Base-by-base conservation (phyloP, 2,113 vertebrate species). In the Macrotus californicus region DNA sequence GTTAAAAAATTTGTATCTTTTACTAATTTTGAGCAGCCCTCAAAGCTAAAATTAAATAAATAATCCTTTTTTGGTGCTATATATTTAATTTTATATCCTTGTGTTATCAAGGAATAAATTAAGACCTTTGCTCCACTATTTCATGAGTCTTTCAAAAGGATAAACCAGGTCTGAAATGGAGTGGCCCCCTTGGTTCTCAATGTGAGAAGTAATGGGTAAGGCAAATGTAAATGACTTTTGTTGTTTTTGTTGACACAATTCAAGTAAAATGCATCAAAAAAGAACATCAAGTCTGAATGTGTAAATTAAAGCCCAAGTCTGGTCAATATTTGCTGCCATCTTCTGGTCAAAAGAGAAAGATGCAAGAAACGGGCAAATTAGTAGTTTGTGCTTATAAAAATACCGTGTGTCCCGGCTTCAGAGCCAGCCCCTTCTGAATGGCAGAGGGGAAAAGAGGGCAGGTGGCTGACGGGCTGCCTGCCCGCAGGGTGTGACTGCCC, bases 261-360 rank as follows among this genome's bases (percentile, higher is more conserved):
- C 91, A 98, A 98, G 98, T 91, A 94, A 98, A 97, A 89, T 83
- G 39, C 70, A 91, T 96, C 86, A 94, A 89, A 97, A 97, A 98
- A 98, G 76, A 64, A 43, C 86, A 96, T 39, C 4, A 96, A 22
- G 39, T 94, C 89, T 96, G 82, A 97, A 97, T 43, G 76, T 96
- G 79, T 96, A 82, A 96, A 95, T 89, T 85, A 41, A 39, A 87
- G 92, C 41, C 86, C n/a, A 72, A 43, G 22, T 94, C 43, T 54
- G 29, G 67, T 61, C 96, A 87, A 96, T 85, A 64, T 88, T 97
- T 98, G 97, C 98, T 98, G 98, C 98, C 98, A 98, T 96, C 98
- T 98, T 89, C 98, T 98, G 98, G 97, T 96, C 93, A 97, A 54
- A 92, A 5, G 6, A 67, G 90, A 97, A 97, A 97, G 64, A 6